phyloP scores from a whole-genome alignment of 2,888 invertebrate genomes.

The Euzophera pinguis region DNA sequence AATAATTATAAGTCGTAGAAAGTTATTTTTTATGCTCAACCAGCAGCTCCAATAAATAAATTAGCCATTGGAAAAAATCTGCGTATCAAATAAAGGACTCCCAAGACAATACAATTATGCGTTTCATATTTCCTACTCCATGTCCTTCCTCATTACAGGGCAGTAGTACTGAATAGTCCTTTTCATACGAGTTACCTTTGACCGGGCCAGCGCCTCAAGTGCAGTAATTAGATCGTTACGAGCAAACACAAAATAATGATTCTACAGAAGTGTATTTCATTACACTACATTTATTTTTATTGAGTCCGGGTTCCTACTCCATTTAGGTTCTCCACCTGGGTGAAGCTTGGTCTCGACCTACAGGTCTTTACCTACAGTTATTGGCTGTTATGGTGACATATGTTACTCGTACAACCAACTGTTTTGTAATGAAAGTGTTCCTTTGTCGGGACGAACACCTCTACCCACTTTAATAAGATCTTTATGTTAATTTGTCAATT shows the following conservation, averaged over 20 bases:
- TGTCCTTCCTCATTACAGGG: conserved; percentile 11
- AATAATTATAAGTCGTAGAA: not conserved
- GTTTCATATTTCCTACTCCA: conserved; percentile 6
- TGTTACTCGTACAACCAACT: no score
- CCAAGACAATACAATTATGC: conserved; percentile 10
- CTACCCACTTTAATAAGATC: no score
- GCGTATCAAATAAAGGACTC: not conserved
- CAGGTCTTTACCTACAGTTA: no score
- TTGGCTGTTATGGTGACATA: no score
- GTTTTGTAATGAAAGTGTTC: no score
- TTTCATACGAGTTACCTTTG: conserved; percentile 11
- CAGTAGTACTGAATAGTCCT: not conserved
- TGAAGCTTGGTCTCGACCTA: no score
- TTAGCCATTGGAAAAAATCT: not conserved
- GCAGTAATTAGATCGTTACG: conserved; percentile 12
- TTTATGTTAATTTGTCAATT: no score
- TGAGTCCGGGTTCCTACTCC: no score
- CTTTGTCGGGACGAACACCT: no score
- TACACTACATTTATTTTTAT: no score
- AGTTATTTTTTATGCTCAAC: not conserved
- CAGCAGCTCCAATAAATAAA: not conserved
- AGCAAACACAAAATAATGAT: not conserved
- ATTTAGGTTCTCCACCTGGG: no score
- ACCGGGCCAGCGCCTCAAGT: conserved; percentile 6
- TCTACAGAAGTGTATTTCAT: not conserved